Percentiles rank a stretch among this genome's conserved stretches.
Evolutionary conservation across 2,888 invertebrate genomes (phyloP).

Genomic region (Athripsodes cinereus): DNA sequence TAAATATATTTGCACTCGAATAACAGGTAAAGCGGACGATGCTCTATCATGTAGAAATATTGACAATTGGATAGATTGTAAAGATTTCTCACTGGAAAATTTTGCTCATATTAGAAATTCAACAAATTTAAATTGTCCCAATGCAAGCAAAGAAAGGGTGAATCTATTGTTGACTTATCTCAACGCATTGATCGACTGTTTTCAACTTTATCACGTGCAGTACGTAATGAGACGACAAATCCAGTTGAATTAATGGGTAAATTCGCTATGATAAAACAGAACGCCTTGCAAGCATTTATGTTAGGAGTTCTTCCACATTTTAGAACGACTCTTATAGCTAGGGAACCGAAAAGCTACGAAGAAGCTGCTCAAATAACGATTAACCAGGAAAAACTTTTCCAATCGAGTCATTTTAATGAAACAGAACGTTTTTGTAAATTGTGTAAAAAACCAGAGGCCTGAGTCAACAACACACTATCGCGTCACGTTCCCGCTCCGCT

Average conservation of each 20-base stretch:
- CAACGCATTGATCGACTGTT: background rate
- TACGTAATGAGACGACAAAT: background rate
- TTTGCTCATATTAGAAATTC: background rate
- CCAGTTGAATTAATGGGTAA: background rate
- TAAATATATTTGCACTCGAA: background rate
- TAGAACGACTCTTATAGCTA: background rate
- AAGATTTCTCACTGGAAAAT: background rate
- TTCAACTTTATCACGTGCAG: background rate
- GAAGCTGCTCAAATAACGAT: background rate
- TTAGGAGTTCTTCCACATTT: background rate
- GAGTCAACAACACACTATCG: too few species aligned
- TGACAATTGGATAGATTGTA: background rate
- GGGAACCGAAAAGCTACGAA: background rate
- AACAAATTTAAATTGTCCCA: background rate
- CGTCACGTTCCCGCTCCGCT: too few species aligned
- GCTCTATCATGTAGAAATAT: background rate
- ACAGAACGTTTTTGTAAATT: background rate
- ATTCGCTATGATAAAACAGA: background rate
- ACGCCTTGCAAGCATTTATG: constrained; percentile 2
- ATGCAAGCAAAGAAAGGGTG: background rate
- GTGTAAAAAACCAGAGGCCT: background rate
- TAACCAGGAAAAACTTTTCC: background rate
- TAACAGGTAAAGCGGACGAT: background rate
- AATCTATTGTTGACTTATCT: background rate
- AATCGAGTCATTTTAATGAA: background rate